These are phyloP conservation scores for Silurus meridionalis DNA, from an alignment of 2,113 vertebrate genomes.

Conservation along the genomic window DNA sequence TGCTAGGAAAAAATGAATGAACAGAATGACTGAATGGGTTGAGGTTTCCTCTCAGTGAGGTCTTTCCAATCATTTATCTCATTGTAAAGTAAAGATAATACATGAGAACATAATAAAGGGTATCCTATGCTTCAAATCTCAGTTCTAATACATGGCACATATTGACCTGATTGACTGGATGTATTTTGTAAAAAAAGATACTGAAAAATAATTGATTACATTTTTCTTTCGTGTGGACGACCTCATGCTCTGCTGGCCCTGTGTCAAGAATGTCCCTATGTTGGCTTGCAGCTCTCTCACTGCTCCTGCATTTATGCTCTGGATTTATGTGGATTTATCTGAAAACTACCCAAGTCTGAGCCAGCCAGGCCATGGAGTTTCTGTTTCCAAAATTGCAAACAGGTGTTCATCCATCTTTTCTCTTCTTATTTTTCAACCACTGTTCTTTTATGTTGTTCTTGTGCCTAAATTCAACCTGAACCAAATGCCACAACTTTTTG, in stretches of 20 bases:
- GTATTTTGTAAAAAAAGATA: constrained; percentile 33
- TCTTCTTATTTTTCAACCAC: constrained; percentile 47
- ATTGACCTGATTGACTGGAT: constrained; percentile 17
- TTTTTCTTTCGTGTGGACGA: constrained; percentile 46
- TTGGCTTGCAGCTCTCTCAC: constrained; percentile 54
- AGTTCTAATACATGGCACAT: constrained; percentile 12
- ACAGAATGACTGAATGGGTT: constrained; percentile 39
- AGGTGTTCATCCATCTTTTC: constrained; percentile 69
- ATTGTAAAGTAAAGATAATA: constrained; percentile 9
- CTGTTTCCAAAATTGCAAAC: constrained; percentile 74
- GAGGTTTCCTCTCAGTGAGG: constrained; percentile 6
- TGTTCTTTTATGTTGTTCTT: constrained; percentile 56
- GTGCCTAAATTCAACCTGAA: constrained; percentile 56
- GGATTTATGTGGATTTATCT: constrained; percentile 69
- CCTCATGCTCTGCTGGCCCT: constrained; percentile 54
- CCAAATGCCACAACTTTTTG: constrained; percentile 53
- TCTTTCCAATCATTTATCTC: constrained; percentile 27
- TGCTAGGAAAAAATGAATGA: constrained; percentile 24
- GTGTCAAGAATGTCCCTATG: constrained; percentile 61
- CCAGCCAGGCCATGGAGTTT: constrained; percentile 61
- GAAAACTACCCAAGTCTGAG: constrained; percentile 62
- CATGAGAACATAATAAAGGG: not conserved
- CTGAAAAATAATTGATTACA: constrained; percentile 58
- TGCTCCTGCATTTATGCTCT: constrained; percentile 61
- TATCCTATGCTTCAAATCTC: not conserved